Evolutionary conservation across 2,113 vertebrate genomes (phyloP).

Genomic region (Nematolebias whitei): DNA sequence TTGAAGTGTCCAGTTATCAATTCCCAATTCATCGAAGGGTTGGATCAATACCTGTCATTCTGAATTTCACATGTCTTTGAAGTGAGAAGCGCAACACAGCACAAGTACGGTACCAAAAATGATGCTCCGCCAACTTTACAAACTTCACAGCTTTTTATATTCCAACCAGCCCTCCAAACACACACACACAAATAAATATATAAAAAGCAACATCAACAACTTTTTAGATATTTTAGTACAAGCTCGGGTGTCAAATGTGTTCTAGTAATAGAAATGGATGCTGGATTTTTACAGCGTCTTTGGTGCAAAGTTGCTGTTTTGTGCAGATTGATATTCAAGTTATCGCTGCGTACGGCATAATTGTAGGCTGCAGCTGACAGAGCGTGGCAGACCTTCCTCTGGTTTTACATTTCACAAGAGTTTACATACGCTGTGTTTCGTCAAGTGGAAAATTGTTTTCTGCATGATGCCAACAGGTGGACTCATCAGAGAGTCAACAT

Average conservation of each 20-base stretch:
- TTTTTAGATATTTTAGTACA: conserved; percentile 27
- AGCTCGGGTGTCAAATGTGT: conserved; percentile 32
- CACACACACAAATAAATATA: conserved; percentile 39
- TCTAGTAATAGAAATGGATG: conserved; percentile 11
- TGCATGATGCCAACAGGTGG: conserved; percentile 74
- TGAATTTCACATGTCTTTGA: conserved; percentile 75
- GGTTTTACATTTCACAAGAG: conserved; percentile 68
- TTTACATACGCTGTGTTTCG: conserved; percentile 69
- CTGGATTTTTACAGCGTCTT: conserved; percentile 27
- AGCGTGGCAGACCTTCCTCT: conserved; percentile 58
- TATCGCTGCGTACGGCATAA: conserved; percentile 64
- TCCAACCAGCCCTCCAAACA: conserved; percentile 32
- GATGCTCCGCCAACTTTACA: conserved; percentile 34
- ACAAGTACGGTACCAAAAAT: conserved; percentile 25
- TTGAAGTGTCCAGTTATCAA: conserved; percentile 74
- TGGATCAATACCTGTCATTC: conserved; percentile 74
- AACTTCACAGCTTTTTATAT: conserved; percentile 49
- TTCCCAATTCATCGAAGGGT: conserved; percentile 70
- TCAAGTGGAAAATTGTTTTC: conserved; percentile 78
- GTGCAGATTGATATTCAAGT: conserved; percentile 55
- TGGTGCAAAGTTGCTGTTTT: conserved; percentile 37
- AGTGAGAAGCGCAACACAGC: conserved; percentile 55
- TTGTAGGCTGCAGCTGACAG: conserved; percentile 72
- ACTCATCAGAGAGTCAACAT: conserved; percentile 71
- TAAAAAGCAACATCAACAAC: conserved; percentile 29